Percentiles rank a stretch among this genome's conserved stretches.
Conservation (phyloP, 2,113 vertebrate genomes). For the Varanus salvator region DNA sequence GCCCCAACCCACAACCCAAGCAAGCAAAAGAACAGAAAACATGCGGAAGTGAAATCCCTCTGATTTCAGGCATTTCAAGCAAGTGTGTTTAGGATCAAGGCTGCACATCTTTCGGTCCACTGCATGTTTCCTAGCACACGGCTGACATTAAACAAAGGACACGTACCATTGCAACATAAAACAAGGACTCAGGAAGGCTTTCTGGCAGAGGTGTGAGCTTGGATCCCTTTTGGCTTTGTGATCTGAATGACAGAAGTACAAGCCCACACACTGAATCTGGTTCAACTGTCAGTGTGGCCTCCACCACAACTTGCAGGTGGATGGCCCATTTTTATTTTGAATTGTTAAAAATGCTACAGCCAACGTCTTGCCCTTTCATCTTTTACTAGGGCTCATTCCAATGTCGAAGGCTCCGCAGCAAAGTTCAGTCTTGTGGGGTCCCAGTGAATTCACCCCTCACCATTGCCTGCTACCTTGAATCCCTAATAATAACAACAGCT, state of each 20-base stretch:
- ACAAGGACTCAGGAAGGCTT: not conserved
- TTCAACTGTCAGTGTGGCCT: not conserved
- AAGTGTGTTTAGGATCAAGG: not conserved
- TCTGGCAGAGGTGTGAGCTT: too few relatives aligned
- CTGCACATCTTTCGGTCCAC: too few relatives aligned
- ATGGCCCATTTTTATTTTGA: not conserved
- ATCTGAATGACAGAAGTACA: not conserved
- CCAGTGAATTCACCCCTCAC: too few relatives aligned
- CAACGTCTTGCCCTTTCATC: not conserved
- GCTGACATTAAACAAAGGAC: not conserved
- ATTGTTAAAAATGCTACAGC: not conserved
- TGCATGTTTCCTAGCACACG: not conserved
- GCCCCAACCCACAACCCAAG: too few relatives aligned
- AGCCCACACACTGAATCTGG: not conserved
- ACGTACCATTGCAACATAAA: too few relatives aligned
- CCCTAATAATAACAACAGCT: not conserved
- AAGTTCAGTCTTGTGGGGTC: not conserved
- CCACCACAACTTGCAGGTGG: not conserved
- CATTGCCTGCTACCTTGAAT: too few relatives aligned
- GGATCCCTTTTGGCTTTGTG: not conserved
- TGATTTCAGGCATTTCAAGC: too few relatives aligned
- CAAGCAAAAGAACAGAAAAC: too few relatives aligned
- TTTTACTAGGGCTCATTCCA: not conserved
- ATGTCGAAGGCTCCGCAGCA: not conserved
- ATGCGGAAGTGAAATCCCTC: too few relatives aligned